phyloP scores from a whole-genome alignment of 2,888 invertebrate genomes.

The Nebria brevicollis region DNA sequence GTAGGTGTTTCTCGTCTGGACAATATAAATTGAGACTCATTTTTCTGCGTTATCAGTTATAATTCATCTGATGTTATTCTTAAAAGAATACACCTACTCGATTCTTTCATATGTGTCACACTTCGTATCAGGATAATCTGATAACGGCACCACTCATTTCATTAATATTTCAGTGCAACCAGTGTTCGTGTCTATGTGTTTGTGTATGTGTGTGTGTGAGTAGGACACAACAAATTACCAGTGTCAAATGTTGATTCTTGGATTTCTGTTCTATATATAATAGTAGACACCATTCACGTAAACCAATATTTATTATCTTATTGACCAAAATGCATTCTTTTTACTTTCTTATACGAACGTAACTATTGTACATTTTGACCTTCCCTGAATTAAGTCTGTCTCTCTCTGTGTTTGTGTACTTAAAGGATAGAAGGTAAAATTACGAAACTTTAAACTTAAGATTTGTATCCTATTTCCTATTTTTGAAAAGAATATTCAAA shows the following conservation, averaged over 20 bases:
- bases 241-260: slow-evolving; percentile 23
- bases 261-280: not conserved
- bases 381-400: too few species aligned
- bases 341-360: too few species aligned
- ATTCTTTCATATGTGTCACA: slow-evolving; percentile 14
- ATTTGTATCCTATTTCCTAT: too few species aligned
- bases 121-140: slow-evolving; percentile 39
- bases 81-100: slow-evolving; percentile 40
- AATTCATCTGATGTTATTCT: slow-evolving; percentile 33
- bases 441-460: too few species aligned
- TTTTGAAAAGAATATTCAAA: too few species aligned
- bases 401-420: too few species aligned
- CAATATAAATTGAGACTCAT: slow-evolving; percentile 38
- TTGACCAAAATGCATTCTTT: too few species aligned
- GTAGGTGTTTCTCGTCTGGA: slow-evolving; percentile 34
- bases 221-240: slow-evolving; percentile 27
- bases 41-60: slow-evolving; percentile 38
- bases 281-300: not conserved
- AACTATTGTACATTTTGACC: too few species aligned
- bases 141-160: slow-evolving; percentile 33
- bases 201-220: slow-evolving; percentile 16
- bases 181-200: slow-evolving; percentile 18
- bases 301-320: too few species aligned
- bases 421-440: too few species aligned
- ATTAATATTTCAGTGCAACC: slow-evolving; percentile 27